A percentile compares a stretch with the other conserved stretches of the same genome.
phyloP scores from a whole-genome alignment of 2,113 vertebrate genomes.

The Kryptolebias marmoratus region DNA sequence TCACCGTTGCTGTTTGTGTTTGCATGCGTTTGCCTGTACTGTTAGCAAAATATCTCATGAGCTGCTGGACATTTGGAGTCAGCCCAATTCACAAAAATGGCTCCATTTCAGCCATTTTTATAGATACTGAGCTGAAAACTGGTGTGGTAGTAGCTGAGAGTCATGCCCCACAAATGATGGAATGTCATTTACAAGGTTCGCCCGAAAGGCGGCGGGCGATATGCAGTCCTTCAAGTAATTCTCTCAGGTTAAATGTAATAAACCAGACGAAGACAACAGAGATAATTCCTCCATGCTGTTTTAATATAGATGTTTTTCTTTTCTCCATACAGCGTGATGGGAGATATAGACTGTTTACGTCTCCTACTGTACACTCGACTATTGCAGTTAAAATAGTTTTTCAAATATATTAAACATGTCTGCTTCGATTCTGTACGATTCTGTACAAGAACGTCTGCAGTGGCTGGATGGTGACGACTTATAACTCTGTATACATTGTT shows the following conservation, averaged over 20 bases:
- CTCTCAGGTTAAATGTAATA: not conserved
- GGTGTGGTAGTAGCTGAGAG: too few relatives aligned
- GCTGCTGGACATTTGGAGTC: too few relatives aligned
- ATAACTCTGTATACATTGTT: conserved; percentile 42
- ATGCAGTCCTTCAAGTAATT: too few relatives aligned
- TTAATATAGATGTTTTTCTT: conserved; percentile 77
- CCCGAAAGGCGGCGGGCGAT: too few relatives aligned
- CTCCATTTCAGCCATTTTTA: not conserved
- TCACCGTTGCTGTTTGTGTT: not conserved
- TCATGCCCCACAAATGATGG: too few relatives aligned
- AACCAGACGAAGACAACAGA: conserved; percentile 2
- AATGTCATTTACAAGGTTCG: too few relatives aligned
- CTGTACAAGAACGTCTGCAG: conserved; percentile 9
- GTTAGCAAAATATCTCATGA: too few relatives aligned
- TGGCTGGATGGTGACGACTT: conserved; percentile 33
- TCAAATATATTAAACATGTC: conserved; percentile 45
- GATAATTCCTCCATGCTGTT: conserved; percentile 71
- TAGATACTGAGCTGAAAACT: too few relatives aligned
- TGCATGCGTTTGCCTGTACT: too few relatives aligned
- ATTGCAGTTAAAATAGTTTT: conserved; percentile 72
- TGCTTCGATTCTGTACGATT: conserved; percentile 43
- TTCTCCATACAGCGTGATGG: conserved; percentile 63
- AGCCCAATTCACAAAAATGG: not conserved
- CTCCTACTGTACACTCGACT: conserved; percentile 63
- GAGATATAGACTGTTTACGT: conserved; percentile 34